Evolutionary conservation across 2,797 vertebrate genomes (phyloP).

Genomic region (Trachops cirrhosus): DNA sequence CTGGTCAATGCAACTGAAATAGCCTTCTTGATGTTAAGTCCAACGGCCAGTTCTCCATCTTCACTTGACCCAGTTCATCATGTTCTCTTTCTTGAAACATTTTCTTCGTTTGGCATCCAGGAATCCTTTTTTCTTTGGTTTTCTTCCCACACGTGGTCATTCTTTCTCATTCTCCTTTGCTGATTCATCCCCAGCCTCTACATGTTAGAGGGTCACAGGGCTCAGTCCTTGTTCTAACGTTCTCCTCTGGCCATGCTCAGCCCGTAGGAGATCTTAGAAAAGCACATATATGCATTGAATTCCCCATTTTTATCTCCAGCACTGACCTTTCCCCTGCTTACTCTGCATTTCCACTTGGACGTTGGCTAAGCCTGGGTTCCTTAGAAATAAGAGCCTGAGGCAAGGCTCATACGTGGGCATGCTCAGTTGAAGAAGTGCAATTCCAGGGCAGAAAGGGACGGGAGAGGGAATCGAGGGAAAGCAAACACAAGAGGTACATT

Average conservation of each 20-base stretch:
- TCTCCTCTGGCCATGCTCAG: background rate
- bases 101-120: slow-evolving; percentile 12
- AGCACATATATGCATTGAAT: background rate
- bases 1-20: background rate
- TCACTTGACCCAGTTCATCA: background rate
- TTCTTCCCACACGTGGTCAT: background rate
- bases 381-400: slow-evolving; percentile 4
- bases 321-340: background rate
- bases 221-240: background rate
- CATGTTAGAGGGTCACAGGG: too few species aligned
- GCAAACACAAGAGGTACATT: background rate
- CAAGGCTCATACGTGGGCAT: background rate
- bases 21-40: background rate
- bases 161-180: background rate
- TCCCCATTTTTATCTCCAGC: background rate
- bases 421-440: background rate
- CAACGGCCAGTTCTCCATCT: background rate
- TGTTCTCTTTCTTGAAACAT: background rate
- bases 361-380: background rate
- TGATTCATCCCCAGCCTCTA: background rate
- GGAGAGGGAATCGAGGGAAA: background rate
- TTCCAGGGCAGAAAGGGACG: background rate
- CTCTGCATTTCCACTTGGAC: background rate
- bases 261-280: background rate
- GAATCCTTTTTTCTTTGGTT: background rate